phyloP scores from a whole-genome alignment of 2,888 invertebrate species.

The Ischnus inquisitorius region DNA sequence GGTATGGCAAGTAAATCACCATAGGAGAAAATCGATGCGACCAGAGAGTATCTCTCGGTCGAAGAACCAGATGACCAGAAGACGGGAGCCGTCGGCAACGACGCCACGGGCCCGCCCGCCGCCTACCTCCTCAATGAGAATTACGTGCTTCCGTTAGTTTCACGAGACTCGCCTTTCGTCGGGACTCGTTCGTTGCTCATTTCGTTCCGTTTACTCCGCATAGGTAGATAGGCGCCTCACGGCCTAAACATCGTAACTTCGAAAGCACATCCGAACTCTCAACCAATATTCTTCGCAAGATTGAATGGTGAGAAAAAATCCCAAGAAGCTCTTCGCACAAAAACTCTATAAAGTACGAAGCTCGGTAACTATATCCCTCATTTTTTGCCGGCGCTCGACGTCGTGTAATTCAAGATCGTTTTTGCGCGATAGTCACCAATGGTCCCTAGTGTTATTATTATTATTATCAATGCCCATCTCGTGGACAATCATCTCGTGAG shows the following conservation, averaged over 20 bases:
- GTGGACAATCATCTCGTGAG: slow-evolving; percentile 64
- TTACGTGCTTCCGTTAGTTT: slow-evolving; percentile 74
- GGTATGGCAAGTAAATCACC: slow-evolving; percentile 64
- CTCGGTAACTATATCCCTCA: too few relatives aligned
- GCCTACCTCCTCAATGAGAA: slow-evolving; percentile 73
- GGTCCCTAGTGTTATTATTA: slow-evolving; percentile 29
- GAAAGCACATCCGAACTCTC: too few relatives aligned
- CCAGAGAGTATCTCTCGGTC: slow-evolving; percentile 54
- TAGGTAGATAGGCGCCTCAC: slow-evolving; percentile 51
- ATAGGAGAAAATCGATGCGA: slow-evolving; percentile 71
- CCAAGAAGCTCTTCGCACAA: too few relatives aligned
- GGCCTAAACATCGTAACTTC: too few relatives aligned
- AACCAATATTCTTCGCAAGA: too few relatives aligned
- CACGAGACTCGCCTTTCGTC: slow-evolving; percentile 67
- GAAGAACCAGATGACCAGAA: slow-evolving; percentile 53
- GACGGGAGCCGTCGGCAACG: slow-evolving; percentile 60
- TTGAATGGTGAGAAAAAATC: too few relatives aligned
- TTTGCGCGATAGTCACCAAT: slow-evolving; percentile 48
- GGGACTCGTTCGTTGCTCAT: slow-evolving; percentile 70
- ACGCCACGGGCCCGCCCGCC: slow-evolving; percentile 68
- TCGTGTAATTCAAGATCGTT: slow-evolving; percentile 58
- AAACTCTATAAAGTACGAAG: too few relatives aligned
- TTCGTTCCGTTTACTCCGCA: slow-evolving; percentile 59
- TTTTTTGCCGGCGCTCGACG: slow-evolving; percentile 23
- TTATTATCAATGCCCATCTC: slow-evolving; percentile 61